Conservation (phyloP, 2,113 vertebrate species). For the Chunga burmeisteri region DNA sequence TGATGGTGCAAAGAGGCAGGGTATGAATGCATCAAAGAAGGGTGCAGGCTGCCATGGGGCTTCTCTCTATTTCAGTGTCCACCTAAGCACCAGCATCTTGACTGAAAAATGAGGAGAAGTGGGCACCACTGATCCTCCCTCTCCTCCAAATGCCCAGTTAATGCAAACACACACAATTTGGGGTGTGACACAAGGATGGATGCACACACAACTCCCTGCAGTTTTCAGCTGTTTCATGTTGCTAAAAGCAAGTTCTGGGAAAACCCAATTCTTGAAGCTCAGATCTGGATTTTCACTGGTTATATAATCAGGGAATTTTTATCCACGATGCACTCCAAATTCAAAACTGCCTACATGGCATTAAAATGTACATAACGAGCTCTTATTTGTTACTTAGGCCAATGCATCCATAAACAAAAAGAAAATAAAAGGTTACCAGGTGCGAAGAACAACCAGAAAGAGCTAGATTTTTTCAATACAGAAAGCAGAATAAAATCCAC, state of each 20-base stretch:
- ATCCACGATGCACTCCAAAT: not conserved
- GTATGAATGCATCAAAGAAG: not conserved
- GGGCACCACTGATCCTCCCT: not conserved
- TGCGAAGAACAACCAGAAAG: not conserved
- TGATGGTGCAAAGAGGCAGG: not conserved
- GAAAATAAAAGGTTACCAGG: not conserved
- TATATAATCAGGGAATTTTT: not conserved
- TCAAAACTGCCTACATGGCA: not conserved
- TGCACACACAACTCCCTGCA: not conserved
- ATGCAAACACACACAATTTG: accelerated
- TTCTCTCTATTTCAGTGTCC: not conserved
- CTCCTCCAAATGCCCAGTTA: not conserved
- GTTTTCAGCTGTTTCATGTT: not conserved
- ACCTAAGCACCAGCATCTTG: not conserved
- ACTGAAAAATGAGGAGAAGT: not conserved
- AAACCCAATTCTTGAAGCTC: not conserved
- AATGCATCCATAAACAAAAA: not conserved
- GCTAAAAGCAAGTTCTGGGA: not conserved
- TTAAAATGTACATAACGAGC: not conserved
- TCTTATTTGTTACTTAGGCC: not conserved
- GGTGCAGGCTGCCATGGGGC: not conserved
- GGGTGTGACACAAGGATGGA: not conserved
- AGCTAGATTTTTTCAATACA: not conserved
- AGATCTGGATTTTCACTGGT: not conserved
- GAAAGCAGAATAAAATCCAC: not conserved